Conservation (phyloP, 2,797 vertebrate species). For the Pseudomugil tenellus region DNA sequence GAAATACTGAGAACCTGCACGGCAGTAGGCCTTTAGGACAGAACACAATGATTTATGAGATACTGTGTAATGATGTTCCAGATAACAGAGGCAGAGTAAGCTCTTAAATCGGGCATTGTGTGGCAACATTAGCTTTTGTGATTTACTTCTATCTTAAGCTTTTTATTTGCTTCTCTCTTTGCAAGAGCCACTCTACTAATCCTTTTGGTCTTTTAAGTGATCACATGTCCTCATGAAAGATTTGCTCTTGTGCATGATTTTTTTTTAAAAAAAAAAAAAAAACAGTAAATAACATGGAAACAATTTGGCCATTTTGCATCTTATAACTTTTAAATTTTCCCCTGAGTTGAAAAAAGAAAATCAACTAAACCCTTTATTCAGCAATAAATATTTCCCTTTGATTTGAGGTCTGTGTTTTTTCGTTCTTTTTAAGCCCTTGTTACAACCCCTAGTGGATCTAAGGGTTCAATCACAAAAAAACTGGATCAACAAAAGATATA, state of each 20-base stretch:
- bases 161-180: constrained; percentile 35
- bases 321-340: constrained; percentile 4
- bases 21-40: too few relatives aligned
- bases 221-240: background rate
- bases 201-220: background rate
- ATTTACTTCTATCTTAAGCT: constrained; percentile 35
- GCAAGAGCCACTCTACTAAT: constrained; percentile 8
- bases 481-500: too few relatives aligned
- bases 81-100: constrained; percentile 38
- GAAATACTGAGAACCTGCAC: too few relatives aligned
- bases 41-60: constrained; percentile 1
- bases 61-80: constrained; percentile 45
- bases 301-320: constrained; percentile 4
- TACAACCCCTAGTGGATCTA: too few relatives aligned
- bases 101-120: constrained; percentile 36
- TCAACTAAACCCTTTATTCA: constrained; percentile 7
- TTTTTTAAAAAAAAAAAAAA: background rate
- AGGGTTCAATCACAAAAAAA: too few relatives aligned
- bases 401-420: constrained; percentile 16
- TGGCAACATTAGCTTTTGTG: constrained; percentile 34
- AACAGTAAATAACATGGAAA: constrained; percentile 2
- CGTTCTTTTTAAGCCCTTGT: too few relatives aligned
- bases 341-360: background rate
- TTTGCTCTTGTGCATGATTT: background rate
- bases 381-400: constrained; percentile 12